A percentile compares a stretch with the other conserved stretches of the same genome.
phyloP scores from a whole-genome alignment of 2,797 vertebrate genomes.

The Falco concolor region DNA sequence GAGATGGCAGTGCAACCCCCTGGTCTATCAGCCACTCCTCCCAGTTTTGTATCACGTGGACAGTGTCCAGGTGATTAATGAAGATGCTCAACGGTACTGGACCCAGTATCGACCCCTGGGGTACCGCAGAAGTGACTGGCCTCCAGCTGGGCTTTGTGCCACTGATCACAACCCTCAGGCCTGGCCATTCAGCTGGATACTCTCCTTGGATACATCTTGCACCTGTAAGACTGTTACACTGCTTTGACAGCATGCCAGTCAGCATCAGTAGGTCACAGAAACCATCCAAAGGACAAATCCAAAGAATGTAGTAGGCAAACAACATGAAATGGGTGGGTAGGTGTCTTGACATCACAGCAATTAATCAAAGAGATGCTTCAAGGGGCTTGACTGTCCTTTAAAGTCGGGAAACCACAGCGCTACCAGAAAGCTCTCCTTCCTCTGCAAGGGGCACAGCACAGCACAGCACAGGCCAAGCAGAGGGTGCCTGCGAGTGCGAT shows the following conservation, averaged over 20 bases:
- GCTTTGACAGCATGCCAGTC: neutral
- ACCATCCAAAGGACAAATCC: neutral
- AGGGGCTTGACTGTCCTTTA: neutral
- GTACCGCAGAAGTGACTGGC: neutral
- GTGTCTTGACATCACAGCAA: neutral
- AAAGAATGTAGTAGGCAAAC: neutral
- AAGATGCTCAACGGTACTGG: neutral
- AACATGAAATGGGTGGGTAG: neutral
- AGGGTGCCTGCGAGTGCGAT: neutral
- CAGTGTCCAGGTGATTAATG: neutral
- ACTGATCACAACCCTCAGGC: neutral
- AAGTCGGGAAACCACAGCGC: neutral
- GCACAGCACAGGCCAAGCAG: neutral
- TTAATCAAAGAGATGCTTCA: neutral
- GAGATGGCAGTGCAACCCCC: too few relatives aligned
- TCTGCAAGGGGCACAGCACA: too few relatives aligned
- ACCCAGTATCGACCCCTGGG: neutral
- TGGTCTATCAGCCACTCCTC: too few relatives aligned
- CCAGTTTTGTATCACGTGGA: neutral
- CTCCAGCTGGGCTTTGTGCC: neutral
- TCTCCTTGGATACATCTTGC: neutral
- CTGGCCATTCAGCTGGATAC: neutral
- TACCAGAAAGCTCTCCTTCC: neutral
- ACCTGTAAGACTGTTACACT: neutral
- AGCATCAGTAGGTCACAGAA: neutral